phyloP scores from a whole-genome alignment of 2,113 vertebrate genomes.

The Pteropus alecto region DNA sequence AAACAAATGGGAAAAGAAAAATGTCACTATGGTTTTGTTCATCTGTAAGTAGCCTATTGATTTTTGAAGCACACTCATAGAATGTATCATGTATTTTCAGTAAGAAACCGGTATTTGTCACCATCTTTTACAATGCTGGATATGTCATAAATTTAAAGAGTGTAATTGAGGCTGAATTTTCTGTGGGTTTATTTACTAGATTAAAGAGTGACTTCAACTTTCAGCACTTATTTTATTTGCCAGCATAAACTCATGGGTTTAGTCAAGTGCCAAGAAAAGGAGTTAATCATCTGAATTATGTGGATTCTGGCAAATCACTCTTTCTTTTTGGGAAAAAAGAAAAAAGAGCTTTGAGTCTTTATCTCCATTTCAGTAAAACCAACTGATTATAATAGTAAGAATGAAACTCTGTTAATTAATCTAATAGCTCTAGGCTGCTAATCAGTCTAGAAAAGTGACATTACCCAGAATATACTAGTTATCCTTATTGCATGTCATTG shows the following conservation, averaged over 20 bases:
- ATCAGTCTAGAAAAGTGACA: slow-evolving; percentile 61
- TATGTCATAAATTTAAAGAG: slow-evolving; percentile 78
- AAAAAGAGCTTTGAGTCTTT: slow-evolving; percentile 59
- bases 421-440: slow-evolving; percentile 33
- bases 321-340: neutral
- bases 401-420: slow-evolving; percentile 66
- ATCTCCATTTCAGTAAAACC: slow-evolving; percentile 55
- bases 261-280: slow-evolving; percentile 67
- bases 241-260: slow-evolving; percentile 70
- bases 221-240: slow-evolving; percentile 72
- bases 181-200: slow-evolving; percentile 80
- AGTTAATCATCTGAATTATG: slow-evolving; percentile 76
- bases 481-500: slow-evolving; percentile 57
- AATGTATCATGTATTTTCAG: slow-evolving; percentile 51
- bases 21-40: slow-evolving; percentile 58
- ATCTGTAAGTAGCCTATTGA: slow-evolving; percentile 42
- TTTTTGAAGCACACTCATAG: slow-evolving; percentile 47
- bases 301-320: slow-evolving; percentile 63
- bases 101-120: slow-evolving; percentile 71
- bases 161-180: slow-evolving; percentile 78
- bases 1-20: slow-evolving; percentile 3
- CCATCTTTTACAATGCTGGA: slow-evolving; percentile 62
- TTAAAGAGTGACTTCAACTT: slow-evolving; percentile 80
- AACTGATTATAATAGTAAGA: slow-evolving; percentile 53
- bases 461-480: slow-evolving; percentile 59